These are phyloP conservation scores for Rousettus madagascariensis DNA, from an alignment of 2,797 vertebrate genomes.

Conservation along the genomic window DNA sequence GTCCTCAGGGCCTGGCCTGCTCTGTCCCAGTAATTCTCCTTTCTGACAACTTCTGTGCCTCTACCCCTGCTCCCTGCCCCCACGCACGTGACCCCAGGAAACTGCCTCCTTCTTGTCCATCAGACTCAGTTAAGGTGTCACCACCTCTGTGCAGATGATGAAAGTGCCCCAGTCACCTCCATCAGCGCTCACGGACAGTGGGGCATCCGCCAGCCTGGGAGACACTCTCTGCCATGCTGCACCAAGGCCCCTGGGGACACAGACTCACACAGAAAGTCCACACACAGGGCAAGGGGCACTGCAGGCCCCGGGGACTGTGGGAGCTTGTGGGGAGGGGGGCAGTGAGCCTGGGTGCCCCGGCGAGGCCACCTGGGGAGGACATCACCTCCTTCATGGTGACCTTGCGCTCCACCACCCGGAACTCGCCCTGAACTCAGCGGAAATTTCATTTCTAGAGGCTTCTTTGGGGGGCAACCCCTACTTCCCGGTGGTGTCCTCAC, in stretches of 20 bases:
- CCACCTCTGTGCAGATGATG: not conserved
- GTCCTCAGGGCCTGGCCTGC: not conserved
- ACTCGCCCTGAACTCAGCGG: too few species aligned
- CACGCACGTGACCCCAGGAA: not conserved
- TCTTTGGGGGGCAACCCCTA: not conserved
- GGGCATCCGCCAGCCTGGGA: not conserved
- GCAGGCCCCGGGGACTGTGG: not conserved
- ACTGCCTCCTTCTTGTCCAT: not conserved
- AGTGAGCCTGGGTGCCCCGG: not conserved
- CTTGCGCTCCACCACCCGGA: too few species aligned
- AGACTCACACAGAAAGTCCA: not conserved
- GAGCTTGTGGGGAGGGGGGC: not conserved
- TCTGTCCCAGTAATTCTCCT: not conserved
- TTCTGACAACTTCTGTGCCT: not conserved
- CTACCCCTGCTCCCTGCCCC: not conserved
- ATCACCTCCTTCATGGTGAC: too few species aligned
- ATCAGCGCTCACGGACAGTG: not conserved
- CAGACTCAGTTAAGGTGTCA: not conserved
- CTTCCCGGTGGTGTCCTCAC: too few species aligned
- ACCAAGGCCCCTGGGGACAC: too few species aligned
- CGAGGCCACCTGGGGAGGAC: not conserved
- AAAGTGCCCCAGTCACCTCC: not conserved
- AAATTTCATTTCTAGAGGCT: not conserved
- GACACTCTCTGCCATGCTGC: too few species aligned
- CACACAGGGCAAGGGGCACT: rapidly evolving